Percentiles rank a stretch among this genome's conserved stretches.
Evolutionary conservation across 1,140 invertebrate genomes (phyloP).

Genomic region (Temnothorax nylanderi): DNA sequence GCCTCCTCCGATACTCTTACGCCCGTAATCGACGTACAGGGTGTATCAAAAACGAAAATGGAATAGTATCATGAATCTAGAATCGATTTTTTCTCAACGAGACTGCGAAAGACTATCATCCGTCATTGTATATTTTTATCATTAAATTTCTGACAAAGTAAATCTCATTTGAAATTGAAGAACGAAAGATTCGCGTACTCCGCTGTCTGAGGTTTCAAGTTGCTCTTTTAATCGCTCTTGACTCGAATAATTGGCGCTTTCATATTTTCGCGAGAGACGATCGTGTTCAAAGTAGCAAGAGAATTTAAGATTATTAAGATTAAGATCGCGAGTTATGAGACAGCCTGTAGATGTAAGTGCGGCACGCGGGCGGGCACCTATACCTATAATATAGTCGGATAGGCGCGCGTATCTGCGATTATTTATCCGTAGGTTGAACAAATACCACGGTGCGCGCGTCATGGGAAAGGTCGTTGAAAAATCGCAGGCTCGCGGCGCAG

Average conservation of each 20-base stretch:
- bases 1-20: constrained; percentile 47
- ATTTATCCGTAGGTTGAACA: constrained; percentile 68
- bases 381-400: not conserved
- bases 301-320: constrained; percentile 1
- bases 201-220: not conserved
- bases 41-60: constrained; percentile 8
- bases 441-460: constrained; percentile 62
- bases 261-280: not conserved
- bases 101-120: not conserved
- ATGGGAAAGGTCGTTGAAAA: constrained; percentile 81
- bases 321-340: constrained; percentile 34
- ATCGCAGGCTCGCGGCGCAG: constrained; percentile 59
- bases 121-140: not conserved
- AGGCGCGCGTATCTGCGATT: constrained; percentile 49
- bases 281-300: not conserved
- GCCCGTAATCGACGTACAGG: constrained; percentile 16
- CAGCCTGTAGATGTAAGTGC: constrained; percentile 40
- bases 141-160: not conserved
- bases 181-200: not conserved
- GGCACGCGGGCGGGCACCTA: constrained; percentile 16
- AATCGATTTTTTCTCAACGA: not conserved
- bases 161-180: not conserved
- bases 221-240: not conserved
- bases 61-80: not conserved
- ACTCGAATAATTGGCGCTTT: not conserved